Evolutionary conservation across 2,113 vertebrate genomes (phyloP).

Genomic region (Chiloscyllium plagiosum): DNA sequence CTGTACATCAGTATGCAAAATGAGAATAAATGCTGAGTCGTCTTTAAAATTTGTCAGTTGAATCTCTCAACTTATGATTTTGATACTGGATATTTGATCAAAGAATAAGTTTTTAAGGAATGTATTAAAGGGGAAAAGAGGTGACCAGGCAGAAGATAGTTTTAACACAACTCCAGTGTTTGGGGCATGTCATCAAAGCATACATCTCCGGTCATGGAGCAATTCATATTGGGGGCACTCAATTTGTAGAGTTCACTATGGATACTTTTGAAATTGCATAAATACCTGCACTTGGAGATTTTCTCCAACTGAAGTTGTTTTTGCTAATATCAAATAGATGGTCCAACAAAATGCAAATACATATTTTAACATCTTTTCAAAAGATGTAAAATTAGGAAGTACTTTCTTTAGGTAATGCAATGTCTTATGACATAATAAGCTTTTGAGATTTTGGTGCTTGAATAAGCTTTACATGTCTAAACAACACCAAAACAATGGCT

Average conservation of each 20-base stretch:
- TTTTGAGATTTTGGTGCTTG: background rate
- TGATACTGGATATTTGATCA: too few relatives aligned
- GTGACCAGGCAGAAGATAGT: too few relatives aligned
- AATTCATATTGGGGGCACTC: too few relatives aligned
- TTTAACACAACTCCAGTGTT: too few relatives aligned
- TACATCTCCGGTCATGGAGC: too few relatives aligned
- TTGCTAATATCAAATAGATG: background rate
- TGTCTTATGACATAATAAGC: background rate
- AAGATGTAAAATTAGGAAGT: background rate
- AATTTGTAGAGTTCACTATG: background rate
- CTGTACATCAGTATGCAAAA: background rate
- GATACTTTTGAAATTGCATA: too few relatives aligned
- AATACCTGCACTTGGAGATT: too few relatives aligned
- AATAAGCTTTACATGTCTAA: background rate
- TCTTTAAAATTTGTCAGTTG: background rate
- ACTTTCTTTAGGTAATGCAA: background rate
- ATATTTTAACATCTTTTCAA: background rate
- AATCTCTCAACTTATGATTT: too few relatives aligned
- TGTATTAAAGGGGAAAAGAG: too few relatives aligned
- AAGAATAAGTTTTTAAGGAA: too few relatives aligned
- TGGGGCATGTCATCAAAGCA: too few relatives aligned
- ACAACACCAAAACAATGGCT: background rate
- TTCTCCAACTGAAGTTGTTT: background rate
- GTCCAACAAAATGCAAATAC: background rate
- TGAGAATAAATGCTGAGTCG: background rate